A percentile compares a stretch with the other conserved stretches of the same genome.
Conservation (phyloP, 2,888 invertebrate genomes). For the Drosophila lutescens region DNA sequence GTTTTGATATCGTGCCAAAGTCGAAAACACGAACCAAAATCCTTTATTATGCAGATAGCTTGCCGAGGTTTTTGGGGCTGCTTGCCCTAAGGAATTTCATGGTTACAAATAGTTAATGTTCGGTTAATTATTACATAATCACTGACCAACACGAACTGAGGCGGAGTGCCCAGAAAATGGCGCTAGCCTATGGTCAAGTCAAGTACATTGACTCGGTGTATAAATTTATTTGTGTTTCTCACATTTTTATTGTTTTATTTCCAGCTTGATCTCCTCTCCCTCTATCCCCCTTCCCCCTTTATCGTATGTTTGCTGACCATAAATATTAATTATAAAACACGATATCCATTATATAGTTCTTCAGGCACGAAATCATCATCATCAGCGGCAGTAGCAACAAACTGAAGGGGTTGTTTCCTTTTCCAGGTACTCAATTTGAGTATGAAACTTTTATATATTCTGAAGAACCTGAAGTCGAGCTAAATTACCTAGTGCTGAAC, state of each 20-base stretch:
- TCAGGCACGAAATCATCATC: slow-evolving; percentile 47
- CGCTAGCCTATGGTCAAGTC: slow-evolving; percentile 25
- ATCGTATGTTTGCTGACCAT: slow-evolving; percentile 50
- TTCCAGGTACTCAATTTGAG: slow-evolving; percentile 51
- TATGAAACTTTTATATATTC: slow-evolving; percentile 37
- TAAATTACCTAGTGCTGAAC: slow-evolving; percentile 24
- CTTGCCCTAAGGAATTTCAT: slow-evolving; percentile 67
- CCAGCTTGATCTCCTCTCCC: background rate
- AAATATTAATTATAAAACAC: slow-evolving; percentile 58
- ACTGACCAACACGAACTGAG: slow-evolving; percentile 62
- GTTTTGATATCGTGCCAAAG: slow-evolving; percentile 38
- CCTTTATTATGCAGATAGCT: slow-evolving; percentile 54
- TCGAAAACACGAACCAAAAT: slow-evolving; percentile 38
- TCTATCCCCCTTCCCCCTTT: background rate
- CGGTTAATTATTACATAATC: slow-evolving; percentile 80
- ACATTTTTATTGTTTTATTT: slow-evolving; percentile 24
- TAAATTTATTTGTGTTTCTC: slow-evolving; percentile 15
- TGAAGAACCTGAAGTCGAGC: slow-evolving; percentile 24
- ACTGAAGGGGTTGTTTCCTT: slow-evolving; percentile 61
- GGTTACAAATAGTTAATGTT: slow-evolving; percentile 80
- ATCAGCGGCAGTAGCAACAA: slow-evolving; percentile 32
- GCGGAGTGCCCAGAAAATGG: slow-evolving; percentile 12
- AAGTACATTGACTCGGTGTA: slow-evolving; percentile 61
- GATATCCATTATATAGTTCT: slow-evolving; percentile 44
- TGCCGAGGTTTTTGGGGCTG: slow-evolving; percentile 20